Conservation (phyloP, 2,113 vertebrate genomes). For the Cairina moschata region DNA sequence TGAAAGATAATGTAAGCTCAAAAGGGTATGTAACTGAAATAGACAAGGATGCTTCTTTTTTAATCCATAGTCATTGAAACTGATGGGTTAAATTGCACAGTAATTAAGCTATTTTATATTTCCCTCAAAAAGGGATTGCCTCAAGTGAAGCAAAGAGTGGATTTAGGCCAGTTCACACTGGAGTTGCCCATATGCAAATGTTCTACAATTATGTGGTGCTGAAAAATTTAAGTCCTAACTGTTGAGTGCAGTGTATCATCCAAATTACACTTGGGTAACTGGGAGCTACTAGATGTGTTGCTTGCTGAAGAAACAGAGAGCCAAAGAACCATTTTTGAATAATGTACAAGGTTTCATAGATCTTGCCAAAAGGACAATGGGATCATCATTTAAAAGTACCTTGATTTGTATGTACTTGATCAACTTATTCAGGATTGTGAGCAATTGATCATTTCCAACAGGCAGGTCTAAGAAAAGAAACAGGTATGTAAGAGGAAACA, state of each 20-base stretch:
- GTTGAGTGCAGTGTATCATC: neutral
- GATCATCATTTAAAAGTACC: slow-evolving; percentile 73
- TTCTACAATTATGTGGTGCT: neutral
- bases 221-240: neutral
- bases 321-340: neutral
- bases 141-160: neutral
- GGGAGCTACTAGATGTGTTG: neutral
- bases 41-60: neutral
- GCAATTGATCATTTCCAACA: slow-evolving; percentile 88
- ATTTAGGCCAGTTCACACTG: neutral
- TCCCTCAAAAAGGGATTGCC: neutral
- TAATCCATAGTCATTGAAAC: neutral
- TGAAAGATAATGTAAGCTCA: neutral
- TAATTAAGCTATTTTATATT: neutral
- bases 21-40: neutral
- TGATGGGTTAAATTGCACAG: neutral
- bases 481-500: neutral
- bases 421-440: slow-evolving; percentile 86
- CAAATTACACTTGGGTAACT: neutral
- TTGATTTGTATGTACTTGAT: slow-evolving; percentile 91
- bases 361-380: neutral
- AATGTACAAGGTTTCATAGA: neutral
- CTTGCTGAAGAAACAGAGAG: neutral
- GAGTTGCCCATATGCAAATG: neutral
- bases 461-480: slow-evolving; percentile 83